Evolutionary conservation across 2,888 invertebrate genomes (phyloP), one percentile per base, ranked within the genome.

Genomic region (Capitulum mitella): DNA sequence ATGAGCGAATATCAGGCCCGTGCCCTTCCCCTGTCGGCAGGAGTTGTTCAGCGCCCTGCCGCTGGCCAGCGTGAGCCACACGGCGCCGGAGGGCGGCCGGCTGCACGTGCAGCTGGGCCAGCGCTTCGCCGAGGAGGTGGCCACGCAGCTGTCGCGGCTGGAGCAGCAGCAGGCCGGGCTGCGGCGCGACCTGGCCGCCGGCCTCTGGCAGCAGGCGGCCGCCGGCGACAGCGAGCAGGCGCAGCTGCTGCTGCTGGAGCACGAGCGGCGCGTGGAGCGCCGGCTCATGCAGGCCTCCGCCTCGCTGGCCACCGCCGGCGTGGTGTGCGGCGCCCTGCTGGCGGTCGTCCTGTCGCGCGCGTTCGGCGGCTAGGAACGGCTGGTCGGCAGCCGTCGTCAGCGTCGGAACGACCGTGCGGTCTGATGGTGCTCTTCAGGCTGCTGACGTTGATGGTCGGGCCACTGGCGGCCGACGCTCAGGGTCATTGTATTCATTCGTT

Each of bases 201-300:
- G 70, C n/a, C 10, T n/a, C 29, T 40, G 37, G 70, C 70, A 37
- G 70, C 37, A 29, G 37, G 40, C 40, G 37, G 70, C 70, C 40
- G 40, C 46, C 32, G 76, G 40, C 2, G 76, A 76, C 48, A 3
- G 29, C 3, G 46, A 76, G 76, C 43, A 10, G 29, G 29, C 46
- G 46, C 48, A 48, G 76, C 43, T 46, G 46, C n/a, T 48, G 76
- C 46, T 46, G 46, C n/a, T 46, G 46, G 76, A 43, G 32, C 46
- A 43, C 46, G 76, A 76, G 46, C 43, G 32, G 46, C 46, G 46
- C 29, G 76, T 48, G 12, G 76, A 76, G 76, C 76, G 76, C 46
- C 46, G 46, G 14, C 76, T 76, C 16, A 48, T 76, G 14, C 29
- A 46, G n/a, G 29, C 46, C 76, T 76, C 76, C 46, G 76, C 48